A percentile compares a stretch with the other conserved stretches of the same genome.
Evolutionary conservation across 2,113 vertebrate species (phyloP).

Genomic region (Psammodynastes pulverulentus): DNA sequence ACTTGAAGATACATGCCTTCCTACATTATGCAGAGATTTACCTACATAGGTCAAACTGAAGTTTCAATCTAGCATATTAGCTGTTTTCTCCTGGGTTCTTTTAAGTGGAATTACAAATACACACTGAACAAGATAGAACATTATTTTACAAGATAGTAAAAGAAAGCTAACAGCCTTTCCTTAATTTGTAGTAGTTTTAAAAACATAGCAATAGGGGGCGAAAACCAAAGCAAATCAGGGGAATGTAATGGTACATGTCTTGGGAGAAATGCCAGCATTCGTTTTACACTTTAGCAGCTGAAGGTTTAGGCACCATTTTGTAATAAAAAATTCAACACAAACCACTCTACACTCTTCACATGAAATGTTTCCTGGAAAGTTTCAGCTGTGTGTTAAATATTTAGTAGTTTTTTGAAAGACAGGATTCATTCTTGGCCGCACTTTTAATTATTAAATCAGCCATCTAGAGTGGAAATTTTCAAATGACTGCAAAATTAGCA

Average conservation of each 20-base stretch:
- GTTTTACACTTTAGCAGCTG: slow-evolving; percentile 4
- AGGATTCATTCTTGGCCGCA: slow-evolving; percentile 25
- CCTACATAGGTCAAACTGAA: slow-evolving; percentile 21
- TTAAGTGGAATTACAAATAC: background rate
- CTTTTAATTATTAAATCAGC: slow-evolving; percentile 1
- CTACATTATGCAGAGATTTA: slow-evolving; percentile 2
- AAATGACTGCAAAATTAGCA: background rate
- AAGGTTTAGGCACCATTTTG: slow-evolving; percentile 22
- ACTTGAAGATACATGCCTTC: slow-evolving; percentile 5
- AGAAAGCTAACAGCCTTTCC: background rate
- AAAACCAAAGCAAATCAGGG: background rate
- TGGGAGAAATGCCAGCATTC: background rate
- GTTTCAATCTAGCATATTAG: background rate
- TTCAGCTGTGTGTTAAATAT: slow-evolving; percentile 37
- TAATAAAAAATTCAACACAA: slow-evolving; percentile 41
- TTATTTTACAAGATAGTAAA: background rate
- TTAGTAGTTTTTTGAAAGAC: slow-evolving; percentile 27
- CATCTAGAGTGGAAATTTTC: background rate
- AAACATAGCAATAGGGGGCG: background rate
- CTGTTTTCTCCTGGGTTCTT: background rate
- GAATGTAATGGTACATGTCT: background rate
- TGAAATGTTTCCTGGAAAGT: slow-evolving; percentile 41
- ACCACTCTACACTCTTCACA: slow-evolving; percentile 25
- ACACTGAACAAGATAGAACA: background rate
- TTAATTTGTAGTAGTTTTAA: slow-evolving; percentile 3